Base-by-base conservation (phyloP, 1,140 invertebrate species). In the Zophobas morio region DNA sequence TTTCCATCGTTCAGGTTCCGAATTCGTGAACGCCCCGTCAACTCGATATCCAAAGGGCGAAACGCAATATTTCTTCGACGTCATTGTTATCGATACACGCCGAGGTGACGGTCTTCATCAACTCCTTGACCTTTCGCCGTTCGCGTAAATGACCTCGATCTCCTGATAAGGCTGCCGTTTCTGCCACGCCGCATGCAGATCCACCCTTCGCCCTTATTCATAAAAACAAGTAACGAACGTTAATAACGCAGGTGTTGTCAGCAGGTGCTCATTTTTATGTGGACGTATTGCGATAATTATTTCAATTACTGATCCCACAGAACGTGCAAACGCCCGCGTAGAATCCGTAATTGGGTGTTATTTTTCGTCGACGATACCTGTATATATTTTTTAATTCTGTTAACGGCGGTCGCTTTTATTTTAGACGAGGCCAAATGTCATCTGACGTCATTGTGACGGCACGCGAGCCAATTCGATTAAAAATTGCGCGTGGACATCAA, bases 211-310 rank as follows among this genome's bases (percentile, higher is more conserved):
- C 56, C 56, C 56, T 36, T 60, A 39, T 60, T 36, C 32, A 42
- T 66, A 66, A 66, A 66, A 66, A 66, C 60, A 20, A 20, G 35
- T 66, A 66, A 66, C 39, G 37, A n/a, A 42, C 60, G 39, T 66
- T 42, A 8, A 66, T 66, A 66, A 42, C 39, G 60, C 60, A 66
- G 60, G 60, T 66, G 60, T 66, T 60, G n/a, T 6, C 20, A 66
- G 60, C 60, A 66, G 60, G 60, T 66, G 60, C 42, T 66, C 32
- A 8, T 66, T 63, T 42, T 6, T 36, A 37, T 35, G 8, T 66
- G 36, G n/a, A 42, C 33, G 60, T 42, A 46, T 42, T 40, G 37
- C 39, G 39, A 66, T 66, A 66, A 66, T 66, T 66, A 33, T 72
- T 72, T 72, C 47, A 40, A 8, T 46, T 46, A 46, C 3, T 46